A percentile compares a stretch with the other conserved stretches of the same genome.
Evolutionary conservation across 2,888 invertebrate genomes (phyloP).

Genomic region (Tubulanus polymorphus): DNA sequence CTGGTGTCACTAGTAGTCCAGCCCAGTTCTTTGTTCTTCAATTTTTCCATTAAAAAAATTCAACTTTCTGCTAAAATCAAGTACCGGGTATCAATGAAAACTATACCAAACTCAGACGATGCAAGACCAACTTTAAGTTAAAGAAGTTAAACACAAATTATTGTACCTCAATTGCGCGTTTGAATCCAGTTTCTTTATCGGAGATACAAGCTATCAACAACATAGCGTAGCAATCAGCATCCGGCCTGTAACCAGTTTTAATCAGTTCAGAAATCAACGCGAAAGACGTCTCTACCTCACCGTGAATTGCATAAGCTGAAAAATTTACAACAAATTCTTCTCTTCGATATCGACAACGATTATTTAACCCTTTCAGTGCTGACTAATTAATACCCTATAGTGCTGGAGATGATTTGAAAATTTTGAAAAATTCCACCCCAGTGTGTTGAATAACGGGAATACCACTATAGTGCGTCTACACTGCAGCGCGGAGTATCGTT

Average conservation of each 20-base stretch:
- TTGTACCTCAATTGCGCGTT: constrained; percentile 67
- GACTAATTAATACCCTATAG: too few species aligned
- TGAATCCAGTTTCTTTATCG: constrained; percentile 74
- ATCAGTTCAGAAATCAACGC: constrained; percentile 79
- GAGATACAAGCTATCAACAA: constrained; percentile 79
- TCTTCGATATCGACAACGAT: too few species aligned
- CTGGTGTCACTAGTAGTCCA: too few species aligned
- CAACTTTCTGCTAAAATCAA: neutral
- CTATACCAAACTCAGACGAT: neutral
- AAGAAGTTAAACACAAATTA: neutral
- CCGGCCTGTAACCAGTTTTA: constrained; percentile 29
- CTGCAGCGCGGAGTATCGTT: too few species aligned
- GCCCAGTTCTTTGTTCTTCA: too few species aligned
- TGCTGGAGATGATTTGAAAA: too few species aligned
- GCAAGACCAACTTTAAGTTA: neutral
- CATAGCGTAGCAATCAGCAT: constrained; percentile 70
- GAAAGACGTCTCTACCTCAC: constrained; percentile 74
- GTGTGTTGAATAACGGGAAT: too few species aligned
- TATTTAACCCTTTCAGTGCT: too few species aligned
- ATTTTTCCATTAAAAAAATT: neutral
- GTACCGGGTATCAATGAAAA: neutral
- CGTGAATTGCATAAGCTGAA: constrained; percentile 83
- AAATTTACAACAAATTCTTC: too few species aligned
- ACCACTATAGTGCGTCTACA: too few species aligned
- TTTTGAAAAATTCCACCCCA: too few species aligned